Base-by-base conservation (phyloP, 2,113 vertebrate genomes). In the Calonectris borealis region DNA sequence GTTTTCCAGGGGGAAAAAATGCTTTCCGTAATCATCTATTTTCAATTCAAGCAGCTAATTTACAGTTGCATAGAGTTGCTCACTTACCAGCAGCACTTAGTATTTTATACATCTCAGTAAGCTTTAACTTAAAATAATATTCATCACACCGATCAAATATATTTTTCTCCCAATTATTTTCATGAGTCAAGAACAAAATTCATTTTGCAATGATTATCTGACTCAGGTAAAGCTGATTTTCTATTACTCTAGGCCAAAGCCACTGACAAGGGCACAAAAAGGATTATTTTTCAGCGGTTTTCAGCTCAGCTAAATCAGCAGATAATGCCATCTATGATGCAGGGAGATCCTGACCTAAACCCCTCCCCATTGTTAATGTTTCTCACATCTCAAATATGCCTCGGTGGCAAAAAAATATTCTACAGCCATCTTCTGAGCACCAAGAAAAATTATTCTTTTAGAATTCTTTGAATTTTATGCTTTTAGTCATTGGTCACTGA, bases 131-230 rank as follows among this genome's bases (percentile, higher is more conserved):
- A 97, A 98, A 98, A 98, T 97, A 97, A 98, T 98, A 98, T 98
- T 98, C 97, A 97, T 98, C 97, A 95, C 93, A 94, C 86, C 97
- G 97, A 98, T 96, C 95, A 98, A 97, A 98, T 97, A 97, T 96
- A 97, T 98, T 98, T 98, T 92, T 61, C 85, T 97, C 82, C 88
- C 98, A 98, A 98, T 99, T 98, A 99, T 98, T 98, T 97, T 97
- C 96, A 95, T 90, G 98, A 98, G 94, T 98, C 88, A 75, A 97
- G 97, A 98, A 97, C 83, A 98, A 98, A 98, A 99, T 98, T 98
- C 98, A 98, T 98, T 99, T 99, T 99, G 98, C 97, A 99, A 99
- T 98, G 99, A 99, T 99, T 99, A 99, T 98, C 98, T 99, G 98
- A 99, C 98, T 98, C 98, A 97, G 98, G 98, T 98, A 98, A 98